phyloP scores from a whole-genome alignment of 2,888 invertebrate species.

The Altica lythri region DNA sequence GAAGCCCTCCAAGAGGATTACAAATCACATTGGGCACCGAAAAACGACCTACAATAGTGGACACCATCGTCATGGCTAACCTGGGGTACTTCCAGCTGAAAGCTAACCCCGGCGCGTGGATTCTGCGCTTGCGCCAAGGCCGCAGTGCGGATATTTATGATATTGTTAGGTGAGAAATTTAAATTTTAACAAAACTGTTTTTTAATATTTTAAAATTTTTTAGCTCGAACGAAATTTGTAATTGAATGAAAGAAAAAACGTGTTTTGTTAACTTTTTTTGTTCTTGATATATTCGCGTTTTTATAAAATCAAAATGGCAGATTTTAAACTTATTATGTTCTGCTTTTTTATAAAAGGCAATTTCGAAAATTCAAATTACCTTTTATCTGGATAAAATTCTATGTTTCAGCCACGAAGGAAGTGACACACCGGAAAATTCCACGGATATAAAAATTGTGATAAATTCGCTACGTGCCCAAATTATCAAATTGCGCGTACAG shows the following conservation, averaged over 20 bases:
- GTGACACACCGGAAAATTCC: slow-evolving; percentile 72
- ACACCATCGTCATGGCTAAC: slow-evolving; percentile 99
- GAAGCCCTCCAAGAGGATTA: slow-evolving; percentile 95
- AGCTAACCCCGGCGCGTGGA: slow-evolving; percentile 97
- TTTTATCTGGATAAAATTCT: too few species aligned
- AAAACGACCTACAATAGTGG: slow-evolving; percentile 76
- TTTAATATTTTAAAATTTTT: too few species aligned
- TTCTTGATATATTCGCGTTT: not conserved
- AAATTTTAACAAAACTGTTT: too few species aligned
- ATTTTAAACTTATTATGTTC: not conserved
- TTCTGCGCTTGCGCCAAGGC: slow-evolving; percentile 85
- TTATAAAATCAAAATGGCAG: not conserved
- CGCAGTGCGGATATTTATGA: slow-evolving; percentile 94
- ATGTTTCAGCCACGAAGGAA: slow-evolving; percentile 75
- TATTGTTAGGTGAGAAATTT: slow-evolving; percentile 76
- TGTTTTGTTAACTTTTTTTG: slow-evolving; percentile 31
- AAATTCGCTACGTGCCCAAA: slow-evolving; percentile 84
- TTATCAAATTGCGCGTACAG: slow-evolving; percentile 86
- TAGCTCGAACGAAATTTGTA: too few species aligned
- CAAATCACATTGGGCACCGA: slow-evolving; percentile 92
- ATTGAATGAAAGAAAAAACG: too few species aligned
- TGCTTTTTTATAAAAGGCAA: slow-evolving; percentile 9
- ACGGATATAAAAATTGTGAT: slow-evolving; percentile 78
- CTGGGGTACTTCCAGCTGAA: slow-evolving; percentile 98
- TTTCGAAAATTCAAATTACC: slow-evolving; percentile 22